A percentile compares a stretch with the other conserved stretches of the same genome.
phyloP scores from a whole-genome alignment of 2,888 invertebrate species.

The Drosophila neonasuta region DNA sequence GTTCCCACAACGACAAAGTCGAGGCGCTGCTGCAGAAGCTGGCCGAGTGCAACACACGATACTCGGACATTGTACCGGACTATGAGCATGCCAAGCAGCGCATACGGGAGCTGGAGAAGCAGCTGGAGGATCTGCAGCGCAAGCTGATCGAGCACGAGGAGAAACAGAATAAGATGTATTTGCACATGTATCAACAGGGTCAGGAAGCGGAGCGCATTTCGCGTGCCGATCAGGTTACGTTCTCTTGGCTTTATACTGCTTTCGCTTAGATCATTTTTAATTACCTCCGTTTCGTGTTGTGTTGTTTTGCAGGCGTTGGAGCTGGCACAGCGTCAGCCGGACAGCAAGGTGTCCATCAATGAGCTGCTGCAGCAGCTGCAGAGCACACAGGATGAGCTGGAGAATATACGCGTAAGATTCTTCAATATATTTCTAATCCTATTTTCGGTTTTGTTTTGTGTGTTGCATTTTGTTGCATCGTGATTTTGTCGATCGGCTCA shows the following conservation, averaged over 20 bases:
- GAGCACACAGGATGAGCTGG: constrained; percentile 92
- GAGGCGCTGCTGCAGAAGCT: constrained; percentile 88
- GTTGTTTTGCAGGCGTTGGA: constrained; percentile 78
- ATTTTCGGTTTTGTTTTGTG: constrained; percentile 81
- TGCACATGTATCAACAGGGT: constrained; percentile 92
- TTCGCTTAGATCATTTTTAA: neutral
- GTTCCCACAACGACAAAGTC: constrained; percentile 90
- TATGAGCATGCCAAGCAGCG: constrained; percentile 88
- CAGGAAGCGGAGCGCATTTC: constrained; percentile 90
- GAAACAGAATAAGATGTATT: constrained; percentile 89
- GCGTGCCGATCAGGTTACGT: constrained; percentile 86
- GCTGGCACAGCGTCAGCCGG: constrained; percentile 85
- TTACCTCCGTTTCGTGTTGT: neutral
- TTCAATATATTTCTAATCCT: constrained; percentile 81
- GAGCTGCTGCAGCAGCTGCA: constrained; percentile 92
- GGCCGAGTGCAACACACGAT: constrained; percentile 89
- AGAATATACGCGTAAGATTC: constrained; percentile 91
- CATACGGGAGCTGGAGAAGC: constrained; percentile 87
- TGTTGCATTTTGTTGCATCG: constrained; percentile 81
- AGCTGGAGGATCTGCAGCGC: constrained; percentile 87
- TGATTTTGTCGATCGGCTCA: constrained; percentile 47
- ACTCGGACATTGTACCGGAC: constrained; percentile 89
- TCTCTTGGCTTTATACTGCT: neutral
- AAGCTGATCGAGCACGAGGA: constrained; percentile 88
- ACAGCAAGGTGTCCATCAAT: constrained; percentile 89